Conservation (phyloP, 2,113 vertebrate species). For the Astur gentilis region DNA sequence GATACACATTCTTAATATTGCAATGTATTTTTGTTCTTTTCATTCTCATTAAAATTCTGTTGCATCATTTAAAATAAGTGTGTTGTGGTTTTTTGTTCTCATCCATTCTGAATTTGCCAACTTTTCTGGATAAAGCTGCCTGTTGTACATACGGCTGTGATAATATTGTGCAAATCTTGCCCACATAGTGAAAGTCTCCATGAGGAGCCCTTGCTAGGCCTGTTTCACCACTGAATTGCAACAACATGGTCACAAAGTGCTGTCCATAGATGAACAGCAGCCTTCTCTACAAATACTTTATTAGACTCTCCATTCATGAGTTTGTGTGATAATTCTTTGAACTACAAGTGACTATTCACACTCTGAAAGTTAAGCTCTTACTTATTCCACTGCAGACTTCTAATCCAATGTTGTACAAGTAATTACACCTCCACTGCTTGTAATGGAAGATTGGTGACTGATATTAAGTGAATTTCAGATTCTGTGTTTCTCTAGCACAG, state of each 20-base stretch:
- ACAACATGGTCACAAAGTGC: accelerated
- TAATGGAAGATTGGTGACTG: not conserved
- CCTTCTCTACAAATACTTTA: not conserved
- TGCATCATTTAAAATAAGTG: not conserved
- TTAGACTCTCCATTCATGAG: not conserved
- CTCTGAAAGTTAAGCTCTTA: not conserved
- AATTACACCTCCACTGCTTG: not conserved
- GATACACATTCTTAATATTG: not conserved
- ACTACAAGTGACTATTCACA: not conserved
- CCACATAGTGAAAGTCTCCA: not conserved
- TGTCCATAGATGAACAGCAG: not conserved
- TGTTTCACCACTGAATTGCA: not conserved
- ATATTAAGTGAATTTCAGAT: not conserved
- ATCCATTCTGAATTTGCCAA: not conserved
- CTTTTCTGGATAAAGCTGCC: not conserved
- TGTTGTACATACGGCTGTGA: not conserved
- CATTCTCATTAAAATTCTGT: not conserved
- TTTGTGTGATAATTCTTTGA: not conserved
- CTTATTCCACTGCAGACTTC: not conserved
- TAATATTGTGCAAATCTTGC: not conserved
- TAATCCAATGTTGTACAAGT: not conserved
- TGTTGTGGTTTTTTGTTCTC: not conserved
- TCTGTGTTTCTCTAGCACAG: not conserved
- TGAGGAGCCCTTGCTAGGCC: not conserved
- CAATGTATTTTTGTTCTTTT: not conserved